Percentiles rank a stretch among this genome's conserved stretches.
phyloP scores from a whole-genome alignment of 2,888 invertebrate genomes.

The Pycnomerus fuliginosus region DNA sequence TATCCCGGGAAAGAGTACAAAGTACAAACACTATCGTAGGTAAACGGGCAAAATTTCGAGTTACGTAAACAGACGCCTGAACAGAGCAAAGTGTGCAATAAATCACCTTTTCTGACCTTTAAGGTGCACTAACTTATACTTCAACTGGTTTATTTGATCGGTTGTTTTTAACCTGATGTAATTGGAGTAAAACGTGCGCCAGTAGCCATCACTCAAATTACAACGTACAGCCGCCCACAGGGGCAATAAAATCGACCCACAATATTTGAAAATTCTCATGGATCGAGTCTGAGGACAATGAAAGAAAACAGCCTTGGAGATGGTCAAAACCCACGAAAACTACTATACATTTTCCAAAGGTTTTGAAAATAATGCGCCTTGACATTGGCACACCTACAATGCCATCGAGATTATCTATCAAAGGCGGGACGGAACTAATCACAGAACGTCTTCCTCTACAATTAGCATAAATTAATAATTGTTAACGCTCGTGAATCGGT shows the following conservation, averaged over 20 bases:
- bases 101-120: neutral
- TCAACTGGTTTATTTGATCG: conserved; percentile 1
- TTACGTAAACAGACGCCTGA: neutral
- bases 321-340: conserved; percentile 12
- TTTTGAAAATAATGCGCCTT: too few relatives aligned
- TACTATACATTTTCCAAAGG: conserved; percentile 6
- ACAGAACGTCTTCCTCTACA: conserved; percentile 1
- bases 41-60: neutral
- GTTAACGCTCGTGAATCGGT: too few relatives aligned
- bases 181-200: conserved; percentile 13
- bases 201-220: conserved; percentile 14
- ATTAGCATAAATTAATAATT: conserved; percentile 5
- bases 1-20: neutral
- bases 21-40: neutral
- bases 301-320: conserved; percentile 8
- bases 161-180: conserved; percentile 15
- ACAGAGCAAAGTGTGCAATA: neutral
- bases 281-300: conserved; percentile 7
- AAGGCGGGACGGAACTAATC: conserved; percentile 2
- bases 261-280: conserved; percentile 10
- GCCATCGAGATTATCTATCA: too few relatives aligned
- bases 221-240: conserved; percentile 13
- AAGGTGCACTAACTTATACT: neutral
- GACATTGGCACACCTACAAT: too few relatives aligned
- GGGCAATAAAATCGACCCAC: conserved; percentile 16